These are phyloP conservation scores for Agrochola lychnidis DNA, from an alignment of 2,888 invertebrate genomes.

Conservation along the genomic window DNA sequence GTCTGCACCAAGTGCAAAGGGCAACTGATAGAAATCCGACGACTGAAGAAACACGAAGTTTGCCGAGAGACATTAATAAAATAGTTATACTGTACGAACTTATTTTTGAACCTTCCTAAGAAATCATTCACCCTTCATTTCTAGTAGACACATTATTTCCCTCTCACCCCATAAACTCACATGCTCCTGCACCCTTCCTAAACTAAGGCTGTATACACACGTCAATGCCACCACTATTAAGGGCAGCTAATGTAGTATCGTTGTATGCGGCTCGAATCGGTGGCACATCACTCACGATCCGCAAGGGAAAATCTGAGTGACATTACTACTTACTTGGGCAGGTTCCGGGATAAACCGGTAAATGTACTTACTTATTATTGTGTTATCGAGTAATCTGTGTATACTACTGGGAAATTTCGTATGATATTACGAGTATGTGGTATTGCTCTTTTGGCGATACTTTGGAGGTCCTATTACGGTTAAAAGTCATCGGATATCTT, in stretches of 20 bases:
- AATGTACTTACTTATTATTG: conserved; percentile 36
- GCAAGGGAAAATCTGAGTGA: conserved; percentile 50
- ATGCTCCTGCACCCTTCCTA: background rate
- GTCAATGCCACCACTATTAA: conserved; percentile 40
- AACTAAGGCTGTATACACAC: conserved; percentile 21
- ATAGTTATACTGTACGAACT: no score
- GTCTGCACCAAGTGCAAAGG: no score
- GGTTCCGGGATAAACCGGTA: conserved; percentile 32
- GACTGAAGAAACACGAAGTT: no score
- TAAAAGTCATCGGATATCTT: no score
- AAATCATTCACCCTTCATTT: conserved; percentile 13
- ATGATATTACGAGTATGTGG: background rate
- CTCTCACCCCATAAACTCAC: conserved; percentile 8
- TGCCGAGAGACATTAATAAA: no score
- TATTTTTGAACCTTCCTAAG: background rate
- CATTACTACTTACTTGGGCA: conserved; percentile 41
- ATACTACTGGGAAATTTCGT: conserved; percentile 20
- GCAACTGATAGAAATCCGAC: no score
- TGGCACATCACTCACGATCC: conserved; percentile 54
- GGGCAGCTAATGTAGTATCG: conserved; percentile 56
- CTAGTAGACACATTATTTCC: conserved; percentile 7
- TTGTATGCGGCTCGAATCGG: conserved; percentile 38
- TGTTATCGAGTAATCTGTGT: conserved; percentile 26
- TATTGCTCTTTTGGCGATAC: background rate
- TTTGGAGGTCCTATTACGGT: background rate